Evolutionary conservation across 1,140 invertebrate species (phyloP), one percentile per base, ranked within the genome.

Genomic region (Drosophila saltans): DNA sequence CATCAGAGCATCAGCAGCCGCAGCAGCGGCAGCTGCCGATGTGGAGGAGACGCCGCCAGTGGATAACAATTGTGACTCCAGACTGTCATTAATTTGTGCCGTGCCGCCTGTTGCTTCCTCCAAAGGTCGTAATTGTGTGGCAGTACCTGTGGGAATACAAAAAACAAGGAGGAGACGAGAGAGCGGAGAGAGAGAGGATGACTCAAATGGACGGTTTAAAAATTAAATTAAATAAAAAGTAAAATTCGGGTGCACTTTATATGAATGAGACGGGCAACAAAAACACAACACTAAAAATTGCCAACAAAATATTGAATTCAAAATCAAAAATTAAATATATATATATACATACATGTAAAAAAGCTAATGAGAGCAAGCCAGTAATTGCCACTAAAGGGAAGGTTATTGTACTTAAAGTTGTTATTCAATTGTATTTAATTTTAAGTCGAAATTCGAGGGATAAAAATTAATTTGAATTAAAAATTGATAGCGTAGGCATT

Each of bases 91-190:
- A n/a, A 39, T 39, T n/a, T 81, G 80, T 65, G 76, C 60, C 45
- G 63, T 48, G 58, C 70, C 76, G 62, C 69, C 59, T 65, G 30
- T 55, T 59, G 73, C 71, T 66, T 91, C 90, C 70, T 90, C 81
- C 71, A 76, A 56, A 55, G 83, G 78, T 2, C 90, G 84, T 59
- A 80, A 72, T 78, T 88, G 85, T 61, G 83, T 78, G 64, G 90
- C 80, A 58, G 80, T 91, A 80, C 90, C 90, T 91, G 78, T 10
- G 74, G 60, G 45, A 52, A 52, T 24, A 52, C 3, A 30, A 59
- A 33, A 70, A 43, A 75, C 48, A 76, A 48, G 45, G 61, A 61
- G 58, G 81, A 66, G 69, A 74, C 58, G 58, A 78, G 68, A 72
- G 69, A 66, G 63, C 64, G 66, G 72, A 80, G 78, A 78, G 73